A percentile compares a stretch with the other conserved stretches of the same genome.
These are phyloP conservation scores for Ctenicera cuprea DNA, from an alignment of 2,888 invertebrate species.

Conservation along the genomic window DNA sequence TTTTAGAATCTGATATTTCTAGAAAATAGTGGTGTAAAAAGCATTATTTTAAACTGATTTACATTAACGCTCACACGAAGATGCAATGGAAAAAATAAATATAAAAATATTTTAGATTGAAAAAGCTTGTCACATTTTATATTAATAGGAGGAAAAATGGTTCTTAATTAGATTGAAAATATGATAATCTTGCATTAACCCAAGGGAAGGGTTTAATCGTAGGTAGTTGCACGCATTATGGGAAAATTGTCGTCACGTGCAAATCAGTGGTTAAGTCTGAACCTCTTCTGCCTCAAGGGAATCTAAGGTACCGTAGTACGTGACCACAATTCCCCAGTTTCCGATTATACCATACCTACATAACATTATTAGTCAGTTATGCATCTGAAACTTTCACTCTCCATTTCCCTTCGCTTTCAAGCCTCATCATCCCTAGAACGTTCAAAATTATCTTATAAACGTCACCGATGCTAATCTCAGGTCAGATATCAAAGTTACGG, in stretches of 20 bases:
- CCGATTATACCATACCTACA: conserved; percentile 40
- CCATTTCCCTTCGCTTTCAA: conserved; percentile 13
- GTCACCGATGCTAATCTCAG: conserved; percentile 31
- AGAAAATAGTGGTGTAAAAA: no score
- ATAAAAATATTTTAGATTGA: no score
- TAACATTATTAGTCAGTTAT: conserved; percentile 36
- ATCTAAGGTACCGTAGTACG: conserved; percentile 39
- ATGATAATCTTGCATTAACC: not conserved
- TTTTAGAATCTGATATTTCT: not conserved
- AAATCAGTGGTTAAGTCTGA: conserved; percentile 42
- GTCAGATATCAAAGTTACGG: conserved; percentile 34
- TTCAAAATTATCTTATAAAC: conserved; percentile 28
- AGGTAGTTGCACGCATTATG: conserved; percentile 33
- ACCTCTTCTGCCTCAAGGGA: conserved; percentile 39
- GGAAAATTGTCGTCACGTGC: conserved; percentile 46
- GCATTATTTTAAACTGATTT: no score
- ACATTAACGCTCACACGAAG: no score
- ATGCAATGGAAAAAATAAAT: no score
- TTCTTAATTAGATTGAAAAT: not conserved
- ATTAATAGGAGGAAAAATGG: no score
- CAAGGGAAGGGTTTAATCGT: conserved; percentile 13
- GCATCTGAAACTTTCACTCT: conserved; percentile 30
- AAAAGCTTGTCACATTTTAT: no score
- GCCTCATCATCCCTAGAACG: conserved; percentile 8
- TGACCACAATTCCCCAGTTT: conserved; percentile 46